A percentile compares a stretch with the other conserved stretches of the same genome.
phyloP scores from a whole-genome alignment of 1,140 invertebrate species.

The Spodoptera litura region DNA sequence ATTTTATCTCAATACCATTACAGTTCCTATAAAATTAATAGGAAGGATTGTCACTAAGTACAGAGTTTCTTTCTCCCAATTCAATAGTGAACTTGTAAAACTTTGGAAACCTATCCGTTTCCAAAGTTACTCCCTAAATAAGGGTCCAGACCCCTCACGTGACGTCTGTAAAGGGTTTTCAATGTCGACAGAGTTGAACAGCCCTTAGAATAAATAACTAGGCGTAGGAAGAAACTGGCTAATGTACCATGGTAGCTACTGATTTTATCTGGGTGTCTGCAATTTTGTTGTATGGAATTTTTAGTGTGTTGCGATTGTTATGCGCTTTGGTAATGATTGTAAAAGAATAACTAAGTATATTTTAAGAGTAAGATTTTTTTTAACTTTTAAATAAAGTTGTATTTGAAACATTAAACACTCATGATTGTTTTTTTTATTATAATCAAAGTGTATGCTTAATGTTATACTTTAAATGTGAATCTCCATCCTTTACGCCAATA shows the following conservation, averaged over 20 bases:
- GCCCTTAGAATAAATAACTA: conserved; percentile 50
- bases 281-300: background rate
- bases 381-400: too few relatives aligned
- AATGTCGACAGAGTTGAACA: conserved; percentile 55
- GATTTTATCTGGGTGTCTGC: background rate
- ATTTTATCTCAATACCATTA: too few relatives aligned
- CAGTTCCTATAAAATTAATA: background rate
- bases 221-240: background rate
- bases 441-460: too few relatives aligned
- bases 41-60: background rate
- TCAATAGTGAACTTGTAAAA: conserved; percentile 32
- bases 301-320: background rate
- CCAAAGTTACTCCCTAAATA: conserved; percentile 65
- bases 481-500: too few relatives aligned
- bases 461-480: too few relatives aligned
- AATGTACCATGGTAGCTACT: background rate
- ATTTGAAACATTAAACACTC: too few relatives aligned
- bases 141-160: conserved; percentile 52
- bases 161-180: conserved; percentile 63
- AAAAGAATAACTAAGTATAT: too few relatives aligned
- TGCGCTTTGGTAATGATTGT: background rate
- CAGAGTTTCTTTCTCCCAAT: conserved; percentile 33
- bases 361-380: too few relatives aligned
- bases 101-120: conserved; percentile 53
- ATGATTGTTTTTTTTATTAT: too few relatives aligned